Conservation (phyloP, 2,888 invertebrate genomes). For the Spatulosminthurus flaviceps region DNA sequence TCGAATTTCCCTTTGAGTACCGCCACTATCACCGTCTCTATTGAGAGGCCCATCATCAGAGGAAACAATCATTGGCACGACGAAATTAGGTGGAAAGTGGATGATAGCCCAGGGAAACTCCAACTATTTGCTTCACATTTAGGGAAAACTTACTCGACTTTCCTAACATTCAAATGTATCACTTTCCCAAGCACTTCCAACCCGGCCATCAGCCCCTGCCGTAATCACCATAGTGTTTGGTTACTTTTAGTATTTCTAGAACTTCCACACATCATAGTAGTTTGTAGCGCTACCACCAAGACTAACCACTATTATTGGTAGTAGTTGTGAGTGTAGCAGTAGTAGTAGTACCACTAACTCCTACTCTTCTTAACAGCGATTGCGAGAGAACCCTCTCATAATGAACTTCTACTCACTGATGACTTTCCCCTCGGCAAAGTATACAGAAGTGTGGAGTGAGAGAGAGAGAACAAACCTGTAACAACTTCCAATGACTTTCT, state of each 20-base stretch:
- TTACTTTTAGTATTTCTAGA: too few species aligned
- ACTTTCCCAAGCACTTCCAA: constrained; percentile 11
- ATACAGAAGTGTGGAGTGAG: too few species aligned
- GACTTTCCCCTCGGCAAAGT: background rate
- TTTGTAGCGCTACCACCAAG: too few species aligned
- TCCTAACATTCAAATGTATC: constrained; percentile 18
- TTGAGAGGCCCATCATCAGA: constrained; percentile 37
- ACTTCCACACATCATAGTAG: too few species aligned
- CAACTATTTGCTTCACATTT: constrained; percentile 6
- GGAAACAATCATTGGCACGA: constrained; percentile 49
- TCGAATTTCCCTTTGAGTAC: constrained; percentile 30
- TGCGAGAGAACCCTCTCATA: background rate
- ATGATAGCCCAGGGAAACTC: constrained; percentile 42
- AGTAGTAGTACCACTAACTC: background rate
- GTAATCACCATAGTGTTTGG: too few species aligned
- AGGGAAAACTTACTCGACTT: background rate
- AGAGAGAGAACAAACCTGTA: background rate
- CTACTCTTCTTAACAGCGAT: too few species aligned
- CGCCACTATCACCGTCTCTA: constrained; percentile 36
- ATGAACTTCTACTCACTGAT: constrained; percentile 9
- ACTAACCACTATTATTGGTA: background rate
- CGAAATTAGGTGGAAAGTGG: constrained; percentile 51
- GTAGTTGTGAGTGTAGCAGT: background rate
- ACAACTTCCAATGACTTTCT: constrained; percentile 29
- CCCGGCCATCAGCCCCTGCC: too few species aligned